Conservation (phyloP, 2,797 vertebrate species). For the Yasuhikotakia modesta region DNA sequence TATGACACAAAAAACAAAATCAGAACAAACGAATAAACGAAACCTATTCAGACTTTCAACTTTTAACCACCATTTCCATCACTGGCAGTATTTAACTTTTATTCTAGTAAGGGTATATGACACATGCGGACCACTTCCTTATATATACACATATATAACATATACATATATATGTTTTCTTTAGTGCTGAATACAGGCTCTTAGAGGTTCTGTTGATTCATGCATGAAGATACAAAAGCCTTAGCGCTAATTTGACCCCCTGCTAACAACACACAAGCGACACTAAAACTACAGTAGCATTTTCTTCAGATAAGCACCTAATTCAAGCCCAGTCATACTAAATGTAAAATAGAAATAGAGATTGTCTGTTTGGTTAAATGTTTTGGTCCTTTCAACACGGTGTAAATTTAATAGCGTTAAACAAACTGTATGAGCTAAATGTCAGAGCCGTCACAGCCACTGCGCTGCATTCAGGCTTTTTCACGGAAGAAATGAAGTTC, state of each 20-base stretch:
- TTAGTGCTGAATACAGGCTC: conserved; percentile 48
- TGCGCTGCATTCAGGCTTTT: conserved; percentile 53
- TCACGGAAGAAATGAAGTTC: neutral
- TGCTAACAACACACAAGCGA: neutral
- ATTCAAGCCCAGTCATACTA: neutral
- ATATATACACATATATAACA: no score
- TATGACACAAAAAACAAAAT: no score
- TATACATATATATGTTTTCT: no score
- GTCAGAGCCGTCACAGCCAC: conserved; percentile 62
- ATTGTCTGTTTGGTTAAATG: neutral
- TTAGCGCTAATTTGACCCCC: neutral
- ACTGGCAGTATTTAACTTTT: neutral
- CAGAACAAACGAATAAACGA: neutral
- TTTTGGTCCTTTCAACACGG: conserved; percentile 1
- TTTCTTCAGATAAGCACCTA: neutral
- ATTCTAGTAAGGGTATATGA: conserved; percentile 4
- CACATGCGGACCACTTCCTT: neutral
- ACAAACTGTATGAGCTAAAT: conserved; percentile 2
- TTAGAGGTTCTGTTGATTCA: conserved; percentile 59
- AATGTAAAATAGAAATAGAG: neutral
- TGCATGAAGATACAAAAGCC: neutral
- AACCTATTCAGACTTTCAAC: neutral
- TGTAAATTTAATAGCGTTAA: conserved; percentile 5
- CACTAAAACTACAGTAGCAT: neutral
- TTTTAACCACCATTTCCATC: conserved; percentile 21